Base-by-base conservation (phyloP, 1,140 invertebrate species). In the Aphaenogaster rudis region DNA sequence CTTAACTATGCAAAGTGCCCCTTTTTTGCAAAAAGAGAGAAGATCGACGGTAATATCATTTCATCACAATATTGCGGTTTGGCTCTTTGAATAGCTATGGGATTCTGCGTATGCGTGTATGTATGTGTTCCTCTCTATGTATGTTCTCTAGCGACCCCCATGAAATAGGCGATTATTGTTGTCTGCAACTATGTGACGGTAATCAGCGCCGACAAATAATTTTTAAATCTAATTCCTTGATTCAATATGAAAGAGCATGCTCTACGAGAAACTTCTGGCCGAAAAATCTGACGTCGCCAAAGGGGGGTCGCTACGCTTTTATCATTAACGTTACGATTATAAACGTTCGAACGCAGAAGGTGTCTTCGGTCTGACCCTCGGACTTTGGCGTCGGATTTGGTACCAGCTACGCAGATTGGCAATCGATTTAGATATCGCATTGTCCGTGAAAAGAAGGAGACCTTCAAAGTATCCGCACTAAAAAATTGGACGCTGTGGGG, bases 71-170 rank as follows among this genome's bases (percentile, higher is more conserved):
- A 72, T 71, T 91, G 90, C 89, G 91, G 90, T 94, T 94, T 93
- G 94, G 94, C 94, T 94, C 94, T 94, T 94, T 95, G 93, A 94
- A 94, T 94, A 94, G 93, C 92, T 93, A 94, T 90, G 92, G 88
- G 91, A 93, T 88, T 94, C 91, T 86, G 88, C 92, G 52, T 90
- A 69, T 39, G 0, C 28, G 3, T 59, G 28, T 78, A 36, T 80
- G 28, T 57, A 7, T 42, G 54, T 54, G 28, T 64, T 28, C 15
- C 17, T 21, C 5, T 21, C 8, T 42, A 21, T 36, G 50, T 66
- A 8, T 52, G 9, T 54, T 36, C 50, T 21, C n/a, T 63, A 77
- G 21, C 50, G 33, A 86, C 42, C 80, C 67, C 80, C 69, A 4
- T 45, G 3, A 33, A 59, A 61, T 39, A 50, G 4, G 3, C 39